Percentiles rank a stretch among this genome's conserved stretches.
phyloP scores from a whole-genome alignment of 1,140 invertebrate species.

The Orchesella cincta region DNA sequence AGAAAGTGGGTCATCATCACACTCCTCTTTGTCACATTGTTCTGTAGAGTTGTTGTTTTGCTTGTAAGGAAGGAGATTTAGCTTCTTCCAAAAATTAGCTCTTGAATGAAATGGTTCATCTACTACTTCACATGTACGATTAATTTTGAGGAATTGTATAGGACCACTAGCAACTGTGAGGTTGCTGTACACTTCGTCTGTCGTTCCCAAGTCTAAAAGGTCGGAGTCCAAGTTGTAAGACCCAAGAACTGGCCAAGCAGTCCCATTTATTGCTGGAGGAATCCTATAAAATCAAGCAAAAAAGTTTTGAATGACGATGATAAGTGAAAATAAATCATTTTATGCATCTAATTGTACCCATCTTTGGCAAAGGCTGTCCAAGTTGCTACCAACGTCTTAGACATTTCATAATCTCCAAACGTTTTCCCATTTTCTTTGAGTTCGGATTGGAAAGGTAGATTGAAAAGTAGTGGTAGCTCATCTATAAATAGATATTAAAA shows the following conservation, averaged over 20 bases:
- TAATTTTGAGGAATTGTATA: conserved; percentile 10
- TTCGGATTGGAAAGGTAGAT: conserved; percentile 5
- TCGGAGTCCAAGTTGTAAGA: background rate
- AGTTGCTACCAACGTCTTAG: background rate
- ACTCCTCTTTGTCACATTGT: background rate
- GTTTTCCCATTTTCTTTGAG: conserved; percentile 10
- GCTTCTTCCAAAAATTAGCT: background rate
- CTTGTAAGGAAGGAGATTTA: background rate
- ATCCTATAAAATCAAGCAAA: background rate
- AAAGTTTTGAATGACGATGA: background rate
- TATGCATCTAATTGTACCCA: background rate
- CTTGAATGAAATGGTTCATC: conserved; percentile 22
- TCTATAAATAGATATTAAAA: background rate
- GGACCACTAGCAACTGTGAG: background rate
- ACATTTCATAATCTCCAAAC: conserved; percentile 4
- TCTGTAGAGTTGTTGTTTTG: background rate
- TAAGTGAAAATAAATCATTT: conserved; percentile 5
- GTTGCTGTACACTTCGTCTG: no score
- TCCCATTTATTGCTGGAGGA: background rate
- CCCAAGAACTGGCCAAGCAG: background rate
- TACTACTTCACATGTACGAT: background rate
- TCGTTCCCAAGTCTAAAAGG: no score
- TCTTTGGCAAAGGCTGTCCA: conserved; percentile 27
- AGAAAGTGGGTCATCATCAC: no score
- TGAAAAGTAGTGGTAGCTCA: conserved; percentile 19